Conservation (phyloP, 2,113 vertebrate genomes). For the Notechis scutatus region DNA sequence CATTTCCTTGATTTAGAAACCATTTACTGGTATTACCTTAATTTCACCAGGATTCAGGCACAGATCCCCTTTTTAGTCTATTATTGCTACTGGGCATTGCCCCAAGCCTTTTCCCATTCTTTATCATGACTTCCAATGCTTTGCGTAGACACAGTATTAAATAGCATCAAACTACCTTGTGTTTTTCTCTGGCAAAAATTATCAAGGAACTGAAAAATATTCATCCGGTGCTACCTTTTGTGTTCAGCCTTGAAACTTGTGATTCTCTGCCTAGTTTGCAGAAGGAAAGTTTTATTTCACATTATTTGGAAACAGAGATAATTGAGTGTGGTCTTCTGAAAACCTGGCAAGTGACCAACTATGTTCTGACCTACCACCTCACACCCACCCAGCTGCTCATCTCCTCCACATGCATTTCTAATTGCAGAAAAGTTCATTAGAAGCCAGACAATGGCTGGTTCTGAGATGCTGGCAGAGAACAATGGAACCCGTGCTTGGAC, state of each 20-base stretch:
- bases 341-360: slow-evolving; percentile 22
- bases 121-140: background rate
- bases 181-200: background rate
- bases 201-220: background rate
- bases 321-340: background rate
- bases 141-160: background rate
- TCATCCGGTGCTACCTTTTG: background rate
- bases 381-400: background rate
- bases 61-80: background rate
- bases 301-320: background rate
- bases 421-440: slow-evolving; percentile 58
- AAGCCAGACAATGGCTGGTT: slow-evolving; percentile 42
- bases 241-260: background rate
- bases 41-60: background rate
- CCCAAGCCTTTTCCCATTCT: background rate
- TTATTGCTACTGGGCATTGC: background rate
- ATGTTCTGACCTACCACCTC: background rate
- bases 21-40: background rate
- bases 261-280: background rate
- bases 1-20: background rate
- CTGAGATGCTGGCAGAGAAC: slow-evolving; percentile 36
- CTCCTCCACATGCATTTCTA: slow-evolving; percentile 33
- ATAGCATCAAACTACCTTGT: background rate
- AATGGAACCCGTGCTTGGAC: slow-evolving; percentile 38
- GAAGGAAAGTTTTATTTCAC: background rate